Conservation (phyloP, 2,113 vertebrate genomes). For the Lynx canadensis region DNA sequence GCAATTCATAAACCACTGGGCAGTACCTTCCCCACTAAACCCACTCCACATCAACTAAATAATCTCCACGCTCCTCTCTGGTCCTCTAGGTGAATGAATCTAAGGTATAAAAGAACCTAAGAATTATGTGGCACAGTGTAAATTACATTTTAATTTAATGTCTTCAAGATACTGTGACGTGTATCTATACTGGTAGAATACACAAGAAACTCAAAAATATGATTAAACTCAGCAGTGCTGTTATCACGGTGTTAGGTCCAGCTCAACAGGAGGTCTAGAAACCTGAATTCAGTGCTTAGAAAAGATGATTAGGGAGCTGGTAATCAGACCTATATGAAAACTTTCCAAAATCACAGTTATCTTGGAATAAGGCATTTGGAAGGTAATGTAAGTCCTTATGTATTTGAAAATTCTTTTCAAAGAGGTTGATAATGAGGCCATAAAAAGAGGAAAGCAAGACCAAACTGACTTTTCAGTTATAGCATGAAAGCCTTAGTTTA, state of each 20-base stretch:
- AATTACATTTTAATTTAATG: slow-evolving; percentile 14
- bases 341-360: slow-evolving; percentile 18
- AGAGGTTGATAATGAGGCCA: not conserved
- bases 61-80: not conserved
- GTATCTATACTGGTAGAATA: not conserved
- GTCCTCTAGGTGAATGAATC: not conserved
- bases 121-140: not conserved
- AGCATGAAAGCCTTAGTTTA: slow-evolving; percentile 8
- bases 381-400: not conserved
- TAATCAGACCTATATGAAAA: not conserved
- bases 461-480: not conserved
- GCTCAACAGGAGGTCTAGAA: not conserved
- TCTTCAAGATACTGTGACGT: not conserved
- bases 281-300: not conserved
- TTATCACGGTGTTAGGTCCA: not conserved
- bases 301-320: not conserved
- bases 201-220: not conserved
- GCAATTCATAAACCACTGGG: not conserved
- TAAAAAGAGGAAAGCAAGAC: slow-evolving; percentile 42
- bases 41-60: not conserved
- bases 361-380: not conserved
- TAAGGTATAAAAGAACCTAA: not conserved
- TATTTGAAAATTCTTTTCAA: not conserved
- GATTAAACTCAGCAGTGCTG: not conserved
- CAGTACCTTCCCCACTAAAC: not conserved